These are phyloP conservation scores for Molorchus minor DNA, from an alignment of 2,888 invertebrate species.

Conservation along the genomic window DNA sequence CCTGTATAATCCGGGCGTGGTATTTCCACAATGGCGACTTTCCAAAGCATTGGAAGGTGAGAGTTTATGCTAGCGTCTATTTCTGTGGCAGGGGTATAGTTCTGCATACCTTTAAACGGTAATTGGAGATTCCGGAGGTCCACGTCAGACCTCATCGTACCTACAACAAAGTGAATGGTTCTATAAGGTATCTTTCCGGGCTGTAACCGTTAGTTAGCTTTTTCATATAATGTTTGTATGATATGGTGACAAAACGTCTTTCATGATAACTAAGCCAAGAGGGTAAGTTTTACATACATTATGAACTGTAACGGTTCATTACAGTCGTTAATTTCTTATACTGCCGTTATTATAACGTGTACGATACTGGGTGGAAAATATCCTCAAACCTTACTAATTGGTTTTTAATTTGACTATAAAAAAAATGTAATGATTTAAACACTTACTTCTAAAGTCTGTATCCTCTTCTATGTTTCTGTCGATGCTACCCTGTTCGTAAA, in stretches of 20 bases:
- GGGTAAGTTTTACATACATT: no score
- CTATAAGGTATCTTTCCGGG: no score
- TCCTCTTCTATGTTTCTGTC: slow-evolving; percentile 68
- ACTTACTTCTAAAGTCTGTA: slow-evolving; percentile 66
- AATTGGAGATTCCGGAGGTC: slow-evolving; percentile 76
- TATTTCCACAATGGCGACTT: slow-evolving; percentile 69
- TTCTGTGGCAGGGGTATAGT: slow-evolving; percentile 85
- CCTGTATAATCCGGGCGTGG: slow-evolving; percentile 80
- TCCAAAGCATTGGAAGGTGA: slow-evolving; percentile 79
- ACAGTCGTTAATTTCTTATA: no score
- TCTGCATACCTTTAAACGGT: slow-evolving; percentile 81
- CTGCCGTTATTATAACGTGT: no score
- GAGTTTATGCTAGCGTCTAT: slow-evolving; percentile 84
- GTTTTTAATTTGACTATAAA: neutral
- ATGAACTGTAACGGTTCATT: no score
- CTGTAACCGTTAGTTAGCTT: no score
- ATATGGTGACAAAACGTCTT: no score
- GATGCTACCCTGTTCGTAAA: slow-evolving; percentile 71
- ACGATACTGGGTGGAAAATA: no score
- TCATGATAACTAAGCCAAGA: no score
- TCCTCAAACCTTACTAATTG: no score
- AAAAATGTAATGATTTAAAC: neutral
- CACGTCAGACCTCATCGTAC: slow-evolving; percentile 69
- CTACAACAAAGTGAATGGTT: slow-evolving; percentile 45
- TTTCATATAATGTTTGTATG: no score